These are phyloP conservation scores for Edolisoma coerulescens DNA, from an alignment of 2,113 vertebrate genomes.

Conservation along the genomic window DNA sequence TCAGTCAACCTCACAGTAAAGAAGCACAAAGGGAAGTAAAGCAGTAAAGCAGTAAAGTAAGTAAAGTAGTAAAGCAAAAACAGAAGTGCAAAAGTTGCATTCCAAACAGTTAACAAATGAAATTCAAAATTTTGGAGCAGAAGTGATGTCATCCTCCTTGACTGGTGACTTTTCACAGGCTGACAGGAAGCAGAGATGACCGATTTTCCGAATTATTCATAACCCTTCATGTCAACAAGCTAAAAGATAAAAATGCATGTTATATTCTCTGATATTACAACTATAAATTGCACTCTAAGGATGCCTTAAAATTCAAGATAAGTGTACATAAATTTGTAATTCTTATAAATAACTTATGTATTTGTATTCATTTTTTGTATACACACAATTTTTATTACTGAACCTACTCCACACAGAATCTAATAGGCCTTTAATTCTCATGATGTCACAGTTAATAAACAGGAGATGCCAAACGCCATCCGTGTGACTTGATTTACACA, in stretches of 20 bases:
- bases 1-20: neutral
- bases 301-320: neutral
- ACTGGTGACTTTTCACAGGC: neutral
- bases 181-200: constrained; percentile 27
- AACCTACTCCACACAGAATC: neutral
- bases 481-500: neutral
- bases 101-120: neutral
- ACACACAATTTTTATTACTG: neutral
- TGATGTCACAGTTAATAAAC: neutral
- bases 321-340: neutral
- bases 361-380: neutral
- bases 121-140: neutral
- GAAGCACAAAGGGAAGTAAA: neutral
- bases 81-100: neutral
- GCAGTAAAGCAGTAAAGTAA: neutral
- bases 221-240: neutral
- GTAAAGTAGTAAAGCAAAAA: neutral
- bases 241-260: neutral
- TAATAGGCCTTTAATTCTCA: neutral
- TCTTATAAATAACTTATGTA: neutral
- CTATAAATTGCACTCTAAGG: neutral
- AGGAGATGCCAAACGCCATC: neutral
- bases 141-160: neutral
- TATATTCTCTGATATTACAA: neutral
- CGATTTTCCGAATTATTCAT: constrained; percentile 5